Conservation (phyloP, 2,113 vertebrate species). For the Vireo altiloquus region DNA sequence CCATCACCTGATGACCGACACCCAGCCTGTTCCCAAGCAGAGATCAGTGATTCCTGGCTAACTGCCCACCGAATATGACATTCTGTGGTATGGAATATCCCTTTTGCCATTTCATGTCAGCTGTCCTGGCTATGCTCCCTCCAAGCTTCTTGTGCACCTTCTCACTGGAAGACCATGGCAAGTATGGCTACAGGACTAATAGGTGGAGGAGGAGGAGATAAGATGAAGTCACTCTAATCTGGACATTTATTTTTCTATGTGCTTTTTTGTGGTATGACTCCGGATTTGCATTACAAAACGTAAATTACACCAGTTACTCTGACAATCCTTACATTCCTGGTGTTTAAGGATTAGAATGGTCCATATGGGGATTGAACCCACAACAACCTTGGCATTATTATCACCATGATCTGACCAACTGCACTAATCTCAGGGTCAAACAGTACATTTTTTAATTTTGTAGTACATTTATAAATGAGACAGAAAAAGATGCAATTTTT, state of each 20-base stretch:
- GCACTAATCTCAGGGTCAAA: neutral
- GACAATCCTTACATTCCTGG: neutral
- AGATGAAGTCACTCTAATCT: neutral
- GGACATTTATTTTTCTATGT: neutral
- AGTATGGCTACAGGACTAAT: neutral
- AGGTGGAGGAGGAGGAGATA: neutral
- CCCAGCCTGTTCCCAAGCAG: neutral
- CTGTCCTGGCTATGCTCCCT: neutral
- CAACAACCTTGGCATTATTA: neutral
- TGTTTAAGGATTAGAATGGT: neutral
- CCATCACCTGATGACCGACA: neutral
- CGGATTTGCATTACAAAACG: neutral
- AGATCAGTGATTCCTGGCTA: neutral
- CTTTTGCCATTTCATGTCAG: neutral
- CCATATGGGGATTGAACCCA: rapidly evolving
- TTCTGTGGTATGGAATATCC: neutral
- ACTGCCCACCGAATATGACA: neutral
- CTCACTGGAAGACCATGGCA: neutral
- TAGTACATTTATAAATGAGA: neutral
- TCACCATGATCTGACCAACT: neutral
- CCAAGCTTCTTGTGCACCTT: neutral
- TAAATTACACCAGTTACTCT: neutral
- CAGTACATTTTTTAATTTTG: too few relatives aligned
- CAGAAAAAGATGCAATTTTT: neutral
- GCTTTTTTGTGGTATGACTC: neutral